Evolutionary conservation across 2,113 vertebrate species (phyloP), one percentile per base, ranked within the genome.

Genomic region (Eudyptes chrysolophus): DNA sequence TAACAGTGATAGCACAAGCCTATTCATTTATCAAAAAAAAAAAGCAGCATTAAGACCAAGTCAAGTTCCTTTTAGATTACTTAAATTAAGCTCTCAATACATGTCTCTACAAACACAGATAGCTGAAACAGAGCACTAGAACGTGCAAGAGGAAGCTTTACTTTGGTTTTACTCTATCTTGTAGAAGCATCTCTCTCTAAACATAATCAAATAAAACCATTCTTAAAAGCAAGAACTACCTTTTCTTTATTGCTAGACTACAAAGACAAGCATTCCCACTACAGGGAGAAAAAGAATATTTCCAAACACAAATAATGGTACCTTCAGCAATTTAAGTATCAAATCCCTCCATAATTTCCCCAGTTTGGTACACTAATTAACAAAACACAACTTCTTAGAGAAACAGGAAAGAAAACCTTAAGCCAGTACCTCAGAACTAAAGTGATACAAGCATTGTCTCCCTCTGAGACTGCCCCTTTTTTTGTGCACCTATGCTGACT

Each of bases 401-500:
- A 70, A 57, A 14, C 11, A 58, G 25, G 46, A 40, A 18, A 0
- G 10, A 36, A 69, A 19, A 1, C 1, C 17, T 18, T 14, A 9
- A 25, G 6, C 6, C 8, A 52, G 1, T 2, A 34, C 18, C 20
- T 29, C 46, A n/a, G 24, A 57, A 44, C 13, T 12, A 1, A 48
- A 49, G 2, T 0, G 0, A 5, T 1, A 1, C 2, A 34, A 48
- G 2, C 0, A 0, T 0, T 11, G 0, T 2, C 16, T 7, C 2
- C 6, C 5, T 4, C 9, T 0, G 1, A 10, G 20, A 1, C 26
- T 13, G 7, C 25, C 27, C 64, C 34, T 51, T 65, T 42, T 65
- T 42, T 38, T 20, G 10, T 36, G 19, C 21, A 12, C 16, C 57
- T 70, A 8, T 8, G 7, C 75, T 61, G 15, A 52, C 1, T 2